A percentile compares a stretch with the other conserved stretches of the same genome.
Evolutionary conservation across 2,888 invertebrate genomes (phyloP).

Genomic region (Sclerodermus sp.): DNA sequence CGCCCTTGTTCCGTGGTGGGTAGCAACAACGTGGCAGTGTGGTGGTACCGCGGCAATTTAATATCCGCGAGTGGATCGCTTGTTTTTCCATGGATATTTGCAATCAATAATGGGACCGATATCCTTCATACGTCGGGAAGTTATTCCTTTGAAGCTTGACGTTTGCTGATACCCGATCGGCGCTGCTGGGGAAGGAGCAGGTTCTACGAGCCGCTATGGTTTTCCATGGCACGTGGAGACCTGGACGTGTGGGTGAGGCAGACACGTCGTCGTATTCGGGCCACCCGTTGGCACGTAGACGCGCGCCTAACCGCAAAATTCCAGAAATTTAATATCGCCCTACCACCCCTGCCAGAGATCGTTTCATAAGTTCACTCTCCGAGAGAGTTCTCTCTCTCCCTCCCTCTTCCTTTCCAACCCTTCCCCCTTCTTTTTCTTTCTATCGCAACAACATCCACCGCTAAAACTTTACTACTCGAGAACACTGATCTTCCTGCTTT

Average conservation of each 20-base stretch:
- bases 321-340: slow-evolving; percentile 63
- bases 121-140: no score
- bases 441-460: no score
- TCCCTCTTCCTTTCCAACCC: background rate
- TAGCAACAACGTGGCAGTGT: no score
- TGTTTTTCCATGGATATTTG: no score
- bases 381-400: slow-evolving; percentile 2
- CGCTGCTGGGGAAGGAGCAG: background rate
- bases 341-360: slow-evolving; percentile 33
- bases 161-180: no score
- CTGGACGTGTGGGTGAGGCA: background rate
- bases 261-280: background rate
- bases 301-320: slow-evolving; percentile 59
- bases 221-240: background rate
- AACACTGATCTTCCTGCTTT: no score
- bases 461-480: no score
- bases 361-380: slow-evolving; percentile 51
- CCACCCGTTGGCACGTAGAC: slow-evolving; percentile 34
- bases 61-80: no score
- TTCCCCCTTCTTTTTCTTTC: background rate
- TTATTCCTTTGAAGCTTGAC: no score
- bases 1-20: no score
- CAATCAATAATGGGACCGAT: no score
- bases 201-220: background rate
- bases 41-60: no score